Conservation (phyloP, 2,888 invertebrate species). For the Protodeltote pygarga region DNA sequence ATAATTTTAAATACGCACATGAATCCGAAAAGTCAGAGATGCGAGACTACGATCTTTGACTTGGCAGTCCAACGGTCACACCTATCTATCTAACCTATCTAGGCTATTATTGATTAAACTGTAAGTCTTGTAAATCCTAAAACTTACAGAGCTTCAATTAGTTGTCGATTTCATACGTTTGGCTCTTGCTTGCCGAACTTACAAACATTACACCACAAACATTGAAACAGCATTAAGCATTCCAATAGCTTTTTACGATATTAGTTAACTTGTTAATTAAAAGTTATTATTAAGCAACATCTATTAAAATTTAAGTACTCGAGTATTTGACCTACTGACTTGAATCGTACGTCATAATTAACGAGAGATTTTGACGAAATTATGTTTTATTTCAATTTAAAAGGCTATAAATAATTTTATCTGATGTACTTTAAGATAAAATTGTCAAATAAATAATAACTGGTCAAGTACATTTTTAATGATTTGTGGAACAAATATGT, state of each 20-base stretch:
- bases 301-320: conserved; percentile 37
- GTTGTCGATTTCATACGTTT: too few species aligned
- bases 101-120: too few species aligned
- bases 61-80: too few species aligned
- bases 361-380: conserved; percentile 2
- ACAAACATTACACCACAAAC: background rate
- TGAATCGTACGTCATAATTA: conserved; percentile 12
- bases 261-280: conserved; percentile 34
- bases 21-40: too few species aligned
- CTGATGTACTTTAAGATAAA: conserved; percentile 9
- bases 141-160: too few species aligned
- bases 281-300: conserved; percentile 35
- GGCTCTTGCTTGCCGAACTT: background rate
- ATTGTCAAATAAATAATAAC: conserved; percentile 12
- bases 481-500: background rate
- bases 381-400: conserved; percentile 9
- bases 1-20: too few species aligned
- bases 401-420: conserved; percentile 11
- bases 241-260: conserved; percentile 24
- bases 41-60: too few species aligned
- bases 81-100: too few species aligned
- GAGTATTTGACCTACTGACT: conserved; percentile 44
- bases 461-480: conserved; percentile 20
- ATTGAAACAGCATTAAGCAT: conserved; percentile 1
- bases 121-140: too few species aligned